phyloP scores from a whole-genome alignment of 2,113 vertebrate genomes.

The Parus major region DNA sequence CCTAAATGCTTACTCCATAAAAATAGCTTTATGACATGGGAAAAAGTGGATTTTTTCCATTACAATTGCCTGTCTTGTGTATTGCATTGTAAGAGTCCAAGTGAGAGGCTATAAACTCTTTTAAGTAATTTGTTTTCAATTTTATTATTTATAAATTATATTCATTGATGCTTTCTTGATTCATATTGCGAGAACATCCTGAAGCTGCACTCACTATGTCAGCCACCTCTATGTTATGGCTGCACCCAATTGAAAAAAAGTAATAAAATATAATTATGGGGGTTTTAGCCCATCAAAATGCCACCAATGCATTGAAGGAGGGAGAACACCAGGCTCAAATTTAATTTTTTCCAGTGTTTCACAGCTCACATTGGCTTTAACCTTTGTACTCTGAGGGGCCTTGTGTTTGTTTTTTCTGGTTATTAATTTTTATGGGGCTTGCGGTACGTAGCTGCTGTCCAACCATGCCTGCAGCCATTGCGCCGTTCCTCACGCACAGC shows the following conservation, averaged over 20 bases:
- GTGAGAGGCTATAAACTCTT: not conserved
- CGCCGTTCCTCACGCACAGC: fast-evolving
- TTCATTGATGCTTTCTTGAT: not conserved
- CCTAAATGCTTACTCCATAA: not conserved
- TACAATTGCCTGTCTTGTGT: not conserved
- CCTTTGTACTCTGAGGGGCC: not conserved
- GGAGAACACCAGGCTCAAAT: not conserved
- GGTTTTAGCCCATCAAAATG: not conserved
- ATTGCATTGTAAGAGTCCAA: not conserved
- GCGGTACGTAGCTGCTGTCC: fast-evolving
- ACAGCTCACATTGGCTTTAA: fast-evolving
- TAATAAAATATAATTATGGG: not conserved
- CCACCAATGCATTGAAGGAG: fast-evolving
- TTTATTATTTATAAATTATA: not conserved
- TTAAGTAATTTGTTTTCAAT: not conserved
- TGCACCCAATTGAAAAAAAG: not conserved
- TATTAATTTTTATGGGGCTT: not conserved
- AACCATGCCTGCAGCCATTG: not conserved
- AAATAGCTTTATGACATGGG: not conserved
- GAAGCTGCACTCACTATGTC: not conserved
- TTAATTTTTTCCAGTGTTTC: not conserved
- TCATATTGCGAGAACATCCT: not conserved
- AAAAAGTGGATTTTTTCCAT: not conserved
- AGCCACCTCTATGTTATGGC: not conserved
- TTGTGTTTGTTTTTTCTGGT: not conserved